Percentiles rank a stretch among this genome's conserved stretches.
Evolutionary conservation across 2,797 vertebrate genomes (phyloP).

Genomic region (Myotis pilosus): DNA sequence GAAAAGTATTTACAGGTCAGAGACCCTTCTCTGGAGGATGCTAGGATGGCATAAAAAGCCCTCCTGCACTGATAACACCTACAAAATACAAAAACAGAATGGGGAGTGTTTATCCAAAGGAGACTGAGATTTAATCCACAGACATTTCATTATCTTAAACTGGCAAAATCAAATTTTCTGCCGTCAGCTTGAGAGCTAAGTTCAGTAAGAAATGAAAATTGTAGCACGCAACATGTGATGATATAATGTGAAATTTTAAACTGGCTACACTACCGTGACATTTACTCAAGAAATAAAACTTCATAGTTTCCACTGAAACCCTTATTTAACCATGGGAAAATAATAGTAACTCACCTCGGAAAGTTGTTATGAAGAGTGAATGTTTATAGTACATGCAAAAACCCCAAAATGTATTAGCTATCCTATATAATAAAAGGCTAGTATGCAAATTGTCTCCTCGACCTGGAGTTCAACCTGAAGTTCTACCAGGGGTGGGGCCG

Average conservation of each 20-base stretch:
- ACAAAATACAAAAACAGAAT: neutral
- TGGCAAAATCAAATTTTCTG: neutral
- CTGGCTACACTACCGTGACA: neutral
- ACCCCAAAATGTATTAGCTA: neutral
- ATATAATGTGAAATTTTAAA: neutral
- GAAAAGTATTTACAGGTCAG: neutral
- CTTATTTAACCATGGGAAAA: neutral
- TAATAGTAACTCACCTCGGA: neutral
- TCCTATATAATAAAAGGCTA: too few species aligned
- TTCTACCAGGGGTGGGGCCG: too few species aligned
- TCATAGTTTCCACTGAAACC: neutral
- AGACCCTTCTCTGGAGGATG: neutral
- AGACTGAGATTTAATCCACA: neutral
- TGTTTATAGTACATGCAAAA: neutral
- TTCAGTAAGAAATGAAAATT: neutral
- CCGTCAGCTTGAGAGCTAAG: neutral
- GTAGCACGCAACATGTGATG: neutral
- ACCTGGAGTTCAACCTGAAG: too few species aligned
- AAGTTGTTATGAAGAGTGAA: neutral
- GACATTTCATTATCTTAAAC: neutral
- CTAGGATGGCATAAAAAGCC: neutral
- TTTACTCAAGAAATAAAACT: neutral
- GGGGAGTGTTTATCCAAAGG: neutral
- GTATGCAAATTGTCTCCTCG: too few species aligned
- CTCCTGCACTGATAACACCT: neutral